Conservation (phyloP, 2,797 vertebrate genomes). For the Gallinago nigripennis region DNA sequence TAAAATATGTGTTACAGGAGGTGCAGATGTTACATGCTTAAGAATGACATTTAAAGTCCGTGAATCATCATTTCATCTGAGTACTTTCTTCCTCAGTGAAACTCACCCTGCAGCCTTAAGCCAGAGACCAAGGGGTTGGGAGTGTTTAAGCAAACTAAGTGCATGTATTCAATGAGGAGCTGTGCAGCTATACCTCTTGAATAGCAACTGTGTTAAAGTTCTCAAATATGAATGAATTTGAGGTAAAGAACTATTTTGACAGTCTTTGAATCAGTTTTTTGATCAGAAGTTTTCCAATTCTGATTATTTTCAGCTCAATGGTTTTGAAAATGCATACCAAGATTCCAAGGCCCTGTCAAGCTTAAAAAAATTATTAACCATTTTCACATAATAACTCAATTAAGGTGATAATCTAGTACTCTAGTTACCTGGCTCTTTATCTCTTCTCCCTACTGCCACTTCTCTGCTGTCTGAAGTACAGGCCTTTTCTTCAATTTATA, state of each 20-base stretch:
- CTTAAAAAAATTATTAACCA: background rate
- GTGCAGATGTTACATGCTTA: background rate
- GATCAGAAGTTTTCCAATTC: background rate
- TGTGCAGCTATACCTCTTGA: background rate
- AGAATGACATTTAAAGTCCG: background rate
- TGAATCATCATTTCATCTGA: background rate
- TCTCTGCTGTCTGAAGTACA: background rate
- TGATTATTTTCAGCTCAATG: background rate
- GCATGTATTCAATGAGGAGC: background rate
- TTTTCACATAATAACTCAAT: background rate
- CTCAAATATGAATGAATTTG: background rate
- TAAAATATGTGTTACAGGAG: background rate
- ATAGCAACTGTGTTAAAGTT: background rate
- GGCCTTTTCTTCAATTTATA: background rate
- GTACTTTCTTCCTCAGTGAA: background rate
- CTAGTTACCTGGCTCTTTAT: background rate
- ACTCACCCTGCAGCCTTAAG: background rate
- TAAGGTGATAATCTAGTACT: background rate
- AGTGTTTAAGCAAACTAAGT: background rate
- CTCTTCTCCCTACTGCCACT: background rate
- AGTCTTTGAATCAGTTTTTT: background rate
- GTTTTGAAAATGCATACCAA: background rate
- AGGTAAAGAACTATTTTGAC: background rate
- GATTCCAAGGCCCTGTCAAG: background rate
- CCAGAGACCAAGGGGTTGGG: background rate